A percentile compares a stretch with the other conserved stretches of the same genome.
These are phyloP conservation scores for Orthosia incerta DNA, from an alignment of 2,888 invertebrate genomes.

Conservation along the genomic window DNA sequence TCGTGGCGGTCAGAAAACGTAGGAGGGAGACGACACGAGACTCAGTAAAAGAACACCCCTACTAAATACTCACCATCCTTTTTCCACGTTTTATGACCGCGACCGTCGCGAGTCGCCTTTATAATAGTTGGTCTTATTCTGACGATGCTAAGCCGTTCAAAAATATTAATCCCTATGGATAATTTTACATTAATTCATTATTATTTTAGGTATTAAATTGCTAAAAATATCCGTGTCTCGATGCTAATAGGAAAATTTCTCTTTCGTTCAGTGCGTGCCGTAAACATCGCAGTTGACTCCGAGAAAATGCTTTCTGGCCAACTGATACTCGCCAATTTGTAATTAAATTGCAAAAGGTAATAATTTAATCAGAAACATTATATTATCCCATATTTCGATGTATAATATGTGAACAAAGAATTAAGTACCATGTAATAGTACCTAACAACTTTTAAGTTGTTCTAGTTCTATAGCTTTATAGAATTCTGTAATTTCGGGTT, in stretches of 20 bases:
- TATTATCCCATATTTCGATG: conserved; percentile 10
- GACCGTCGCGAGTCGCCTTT: not conserved
- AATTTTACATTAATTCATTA: not conserved
- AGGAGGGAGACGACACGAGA: not conserved
- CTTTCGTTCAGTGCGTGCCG: conserved; percentile 88
- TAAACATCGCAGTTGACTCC: conserved; percentile 67
- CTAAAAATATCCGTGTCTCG: conserved; percentile 26
- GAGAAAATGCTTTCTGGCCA: conserved; percentile 40
- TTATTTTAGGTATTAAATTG: conserved; percentile 7
- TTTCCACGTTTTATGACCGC: conserved; percentile 8
- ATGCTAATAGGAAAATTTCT: conserved; percentile 78
- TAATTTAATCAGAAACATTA: conserved; percentile 31
- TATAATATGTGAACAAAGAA: conserved; percentile 23
- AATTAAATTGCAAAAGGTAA: conserved; percentile 59
- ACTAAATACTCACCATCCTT: conserved; percentile 6
- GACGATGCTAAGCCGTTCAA: conserved; percentile 19
- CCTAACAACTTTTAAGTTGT: conserved; percentile 1
- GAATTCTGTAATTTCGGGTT: not conserved
- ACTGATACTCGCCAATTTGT: conserved; percentile 53
- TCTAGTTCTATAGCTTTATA: conserved; percentile 7
- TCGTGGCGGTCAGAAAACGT: not conserved
- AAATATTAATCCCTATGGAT: not conserved
- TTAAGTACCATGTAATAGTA: conserved; percentile 1
- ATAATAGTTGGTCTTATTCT: conserved; percentile 6
- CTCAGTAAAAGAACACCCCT: not conserved